phyloP scores from a whole-genome alignment of 2,888 invertebrate genomes.

The Dysmachus trigonus region DNA sequence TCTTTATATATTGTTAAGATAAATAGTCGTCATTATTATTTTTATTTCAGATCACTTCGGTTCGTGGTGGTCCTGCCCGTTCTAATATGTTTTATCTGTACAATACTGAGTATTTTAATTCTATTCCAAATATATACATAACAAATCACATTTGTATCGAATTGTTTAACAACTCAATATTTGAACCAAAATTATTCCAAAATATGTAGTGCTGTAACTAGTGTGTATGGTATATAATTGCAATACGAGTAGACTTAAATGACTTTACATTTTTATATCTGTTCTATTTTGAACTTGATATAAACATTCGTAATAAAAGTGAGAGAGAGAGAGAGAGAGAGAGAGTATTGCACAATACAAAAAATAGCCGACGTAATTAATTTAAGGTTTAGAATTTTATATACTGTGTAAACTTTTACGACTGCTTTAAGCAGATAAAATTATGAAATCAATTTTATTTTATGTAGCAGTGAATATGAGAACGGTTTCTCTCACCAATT shows the following conservation, averaged over 20 bases:
- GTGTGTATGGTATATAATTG: conserved; percentile 6
- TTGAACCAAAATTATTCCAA: conserved; percentile 19
- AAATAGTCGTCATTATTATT: conserved; percentile 44
- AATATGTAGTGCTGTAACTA: conserved; percentile 16
- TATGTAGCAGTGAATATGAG: neutral
- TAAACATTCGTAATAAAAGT: neutral
- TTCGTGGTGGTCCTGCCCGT: conserved; percentile 77
- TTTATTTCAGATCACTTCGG: conserved; percentile 71
- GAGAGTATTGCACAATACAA: conserved; percentile 41
- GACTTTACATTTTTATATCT: conserved; percentile 42
- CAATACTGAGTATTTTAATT: conserved; percentile 77
- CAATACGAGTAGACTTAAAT: conserved; percentile 29
- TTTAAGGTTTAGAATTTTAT: conserved; percentile 37
- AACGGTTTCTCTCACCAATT: conserved; percentile 19
- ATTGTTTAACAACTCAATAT: neutral
- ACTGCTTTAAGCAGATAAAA: neutral
- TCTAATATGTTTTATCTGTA: conserved; percentile 78
- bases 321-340: no score
- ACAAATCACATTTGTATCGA: conserved; percentile 48
- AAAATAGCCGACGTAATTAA: conserved; percentile 13
- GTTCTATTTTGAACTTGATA: conserved; percentile 41
- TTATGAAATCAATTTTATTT: conserved; percentile 1
- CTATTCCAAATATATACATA: conserved; percentile 70
- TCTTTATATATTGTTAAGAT: neutral
- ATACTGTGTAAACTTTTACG: conserved; percentile 21